These are phyloP conservation scores for Semotilus atromaculatus DNA, from an alignment of 2,797 vertebrate genomes.

Conservation along the genomic window DNA sequence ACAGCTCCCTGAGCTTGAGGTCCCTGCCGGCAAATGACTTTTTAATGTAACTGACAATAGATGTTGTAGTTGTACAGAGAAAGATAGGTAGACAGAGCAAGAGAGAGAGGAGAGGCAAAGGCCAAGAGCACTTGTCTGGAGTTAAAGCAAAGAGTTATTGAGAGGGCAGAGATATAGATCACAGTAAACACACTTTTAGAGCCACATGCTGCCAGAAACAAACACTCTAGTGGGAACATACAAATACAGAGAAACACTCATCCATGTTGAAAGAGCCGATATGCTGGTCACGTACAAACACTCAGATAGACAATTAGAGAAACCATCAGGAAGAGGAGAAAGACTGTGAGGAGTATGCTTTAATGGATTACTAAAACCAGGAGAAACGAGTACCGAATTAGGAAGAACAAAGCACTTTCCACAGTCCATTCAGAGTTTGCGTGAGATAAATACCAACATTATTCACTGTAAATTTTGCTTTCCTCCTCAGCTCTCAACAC, in stretches of 20 bases:
- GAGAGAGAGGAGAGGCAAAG: constrained; percentile 7
- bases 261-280: neutral
- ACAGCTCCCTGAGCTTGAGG: constrained; percentile 34
- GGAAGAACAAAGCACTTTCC: neutral
- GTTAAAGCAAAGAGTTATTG: constrained; percentile 39
- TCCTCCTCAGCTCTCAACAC: constrained; percentile 22
- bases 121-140: constrained; percentile 19
- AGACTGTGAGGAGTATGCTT: neutral
- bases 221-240: constrained; percentile 52
- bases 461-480: neutral
- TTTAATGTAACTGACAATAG: constrained; percentile 57
- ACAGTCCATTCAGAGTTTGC: neutral
- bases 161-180: constrained; percentile 30
- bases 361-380: neutral
- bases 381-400: neutral
- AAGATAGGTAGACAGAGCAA: constrained; percentile 24
- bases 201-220: constrained; percentile 8
- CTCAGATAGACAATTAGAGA: constrained; percentile 1
- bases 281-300: constrained; percentile 12
- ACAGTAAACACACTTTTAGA: constrained; percentile 32
- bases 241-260: constrained; percentile 46
- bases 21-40: constrained; percentile 49
- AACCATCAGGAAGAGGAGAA: neutral
- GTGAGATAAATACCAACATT: neutral
- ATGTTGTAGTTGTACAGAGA: constrained; percentile 42